Percentiles rank a stretch among this genome's conserved stretches.
Evolutionary conservation across 2,888 invertebrate genomes (phyloP).

Genomic region (Lithosia quadra): DNA sequence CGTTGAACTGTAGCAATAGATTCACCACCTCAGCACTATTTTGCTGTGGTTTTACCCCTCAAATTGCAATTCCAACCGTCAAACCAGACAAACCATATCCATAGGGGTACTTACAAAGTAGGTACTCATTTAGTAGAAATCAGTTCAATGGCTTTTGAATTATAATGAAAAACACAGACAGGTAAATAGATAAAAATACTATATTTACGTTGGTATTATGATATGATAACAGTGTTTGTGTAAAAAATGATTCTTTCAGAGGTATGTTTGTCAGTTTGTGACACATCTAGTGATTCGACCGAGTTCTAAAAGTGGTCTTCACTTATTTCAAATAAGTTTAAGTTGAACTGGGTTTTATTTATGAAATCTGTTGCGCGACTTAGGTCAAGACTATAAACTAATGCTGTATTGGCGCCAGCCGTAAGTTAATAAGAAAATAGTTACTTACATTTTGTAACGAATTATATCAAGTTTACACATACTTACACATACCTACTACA

Average conservation of each 20-base stretch:
- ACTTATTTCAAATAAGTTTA: not conserved
- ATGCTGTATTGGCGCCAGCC: not conserved
- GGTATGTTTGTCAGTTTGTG: conserved; percentile 38
- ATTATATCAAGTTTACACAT: not conserved
- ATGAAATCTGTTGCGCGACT: not conserved
- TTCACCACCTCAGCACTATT: no score
- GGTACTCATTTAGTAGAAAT: conserved; percentile 16
- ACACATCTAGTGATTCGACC: not conserved
- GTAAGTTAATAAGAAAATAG: not conserved
- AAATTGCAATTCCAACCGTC: not conserved
- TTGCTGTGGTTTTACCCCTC: not conserved
- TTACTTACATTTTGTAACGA: not conserved
- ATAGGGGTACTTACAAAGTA: no score
- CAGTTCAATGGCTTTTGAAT: conserved; percentile 41
- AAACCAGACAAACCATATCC: not conserved
- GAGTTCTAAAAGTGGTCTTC: not conserved
- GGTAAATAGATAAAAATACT: conserved; percentile 32
- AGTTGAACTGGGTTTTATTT: not conserved
- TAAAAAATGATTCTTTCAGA: conserved; percentile 44
- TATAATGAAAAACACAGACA: conserved; percentile 27
- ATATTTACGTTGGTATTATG: conserved; percentile 21
- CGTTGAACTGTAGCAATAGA: no score
- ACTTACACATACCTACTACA: not conserved
- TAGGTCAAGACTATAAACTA: not conserved
- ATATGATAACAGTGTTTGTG: conserved; percentile 45